Base-by-base conservation (phyloP, 2,113 vertebrate genomes). In the Oncorhynchus tshawytscha region DNA sequence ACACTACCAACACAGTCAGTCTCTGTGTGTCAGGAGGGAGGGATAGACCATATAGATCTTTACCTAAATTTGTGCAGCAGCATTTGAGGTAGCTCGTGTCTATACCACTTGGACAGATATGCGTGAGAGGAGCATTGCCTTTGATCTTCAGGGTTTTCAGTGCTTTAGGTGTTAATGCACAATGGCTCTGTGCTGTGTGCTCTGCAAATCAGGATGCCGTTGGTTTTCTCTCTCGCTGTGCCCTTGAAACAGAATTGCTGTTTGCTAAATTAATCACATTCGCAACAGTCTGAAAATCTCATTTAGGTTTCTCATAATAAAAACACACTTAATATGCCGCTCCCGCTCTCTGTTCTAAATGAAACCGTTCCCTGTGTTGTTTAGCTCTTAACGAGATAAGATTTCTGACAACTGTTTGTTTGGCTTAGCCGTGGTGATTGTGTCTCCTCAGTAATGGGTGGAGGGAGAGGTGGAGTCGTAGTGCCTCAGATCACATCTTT, bases 321-420 rank as follows among this genome's bases (percentile, higher is more conserved):
- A 62, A 62, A 62, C 20, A 16, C 59, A n/a, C 18, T 62, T 62
- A 62, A n/a, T 62, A 62, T 62, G 64, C 60, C 22, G 60, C 60
- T 16, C 16, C 16, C 1, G 60, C n/a, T 22, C 60, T 22, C n/a
- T 76, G 71, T 73, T 69, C 18, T 57, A 70, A 82, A 75, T 75
- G 8, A 72, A 76, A 75, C 5, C 18, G 15, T 51, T 59, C 15
- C 34, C 62, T 65, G 77, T 62, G 67, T 79, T 74, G 62, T 76
- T 68, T 20, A 9, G 68, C 74, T 76, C 5, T 24, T 60, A 54
- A 75, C n/a, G 15, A 73, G 73, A 78, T 70, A 71, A 45, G 73
- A 72, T 73, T 69, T 78, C 64, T 65, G 69, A 48, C 49, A 69
- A 64, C n/a, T 49, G 39, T 74, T 73, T 78, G 66, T 74, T 78